Percentiles rank a stretch among this genome's conserved stretches.
These are phyloP conservation scores for Schizotus pectinicornis DNA, from an alignment of 2,888 invertebrate species.

Conservation along the genomic window DNA sequence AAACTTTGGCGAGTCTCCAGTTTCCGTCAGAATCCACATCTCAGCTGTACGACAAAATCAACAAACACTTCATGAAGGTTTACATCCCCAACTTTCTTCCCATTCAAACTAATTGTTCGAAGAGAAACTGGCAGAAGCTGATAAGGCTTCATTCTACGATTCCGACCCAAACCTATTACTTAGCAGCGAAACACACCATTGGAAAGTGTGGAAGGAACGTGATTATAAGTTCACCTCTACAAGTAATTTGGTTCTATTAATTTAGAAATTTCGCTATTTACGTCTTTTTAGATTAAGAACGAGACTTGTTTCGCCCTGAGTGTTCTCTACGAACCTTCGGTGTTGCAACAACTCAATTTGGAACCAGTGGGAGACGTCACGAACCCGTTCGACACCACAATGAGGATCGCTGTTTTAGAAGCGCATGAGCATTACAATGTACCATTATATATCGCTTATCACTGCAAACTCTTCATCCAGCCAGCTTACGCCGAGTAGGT, in stretches of 20 bases:
- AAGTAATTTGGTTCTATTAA: constrained; percentile 62
- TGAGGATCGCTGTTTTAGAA: constrained; percentile 74
- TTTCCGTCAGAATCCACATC: constrained; percentile 63
- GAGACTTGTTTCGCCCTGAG: constrained; percentile 79
- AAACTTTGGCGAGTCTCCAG: constrained; percentile 53
- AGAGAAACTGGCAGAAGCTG: constrained; percentile 68
- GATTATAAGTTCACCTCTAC: constrained; percentile 75
- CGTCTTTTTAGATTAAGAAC: constrained; percentile 69
- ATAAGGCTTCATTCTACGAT: constrained; percentile 67
- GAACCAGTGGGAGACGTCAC: constrained; percentile 69
- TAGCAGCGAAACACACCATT: constrained; percentile 71
- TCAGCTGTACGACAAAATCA: constrained; percentile 67
- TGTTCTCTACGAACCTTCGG: constrained; percentile 75
- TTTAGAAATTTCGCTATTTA: background rate
- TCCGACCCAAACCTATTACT: constrained; percentile 67
- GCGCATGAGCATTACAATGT: constrained; percentile 77
- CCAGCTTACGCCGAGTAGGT: constrained; percentile 78
- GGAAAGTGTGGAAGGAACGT: constrained; percentile 63
- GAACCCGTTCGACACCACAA: constrained; percentile 78
- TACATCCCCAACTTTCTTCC: constrained; percentile 69
- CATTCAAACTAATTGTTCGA: constrained; percentile 69
- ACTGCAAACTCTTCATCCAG: constrained; percentile 76
- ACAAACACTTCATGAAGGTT: constrained; percentile 70
- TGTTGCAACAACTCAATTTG: constrained; percentile 69
- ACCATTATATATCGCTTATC: constrained; percentile 80